These are phyloP conservation scores for Steinernema hermaphroditum DNA, from an alignment of 2,888 invertebrate genomes.

Conservation along the genomic window DNA sequence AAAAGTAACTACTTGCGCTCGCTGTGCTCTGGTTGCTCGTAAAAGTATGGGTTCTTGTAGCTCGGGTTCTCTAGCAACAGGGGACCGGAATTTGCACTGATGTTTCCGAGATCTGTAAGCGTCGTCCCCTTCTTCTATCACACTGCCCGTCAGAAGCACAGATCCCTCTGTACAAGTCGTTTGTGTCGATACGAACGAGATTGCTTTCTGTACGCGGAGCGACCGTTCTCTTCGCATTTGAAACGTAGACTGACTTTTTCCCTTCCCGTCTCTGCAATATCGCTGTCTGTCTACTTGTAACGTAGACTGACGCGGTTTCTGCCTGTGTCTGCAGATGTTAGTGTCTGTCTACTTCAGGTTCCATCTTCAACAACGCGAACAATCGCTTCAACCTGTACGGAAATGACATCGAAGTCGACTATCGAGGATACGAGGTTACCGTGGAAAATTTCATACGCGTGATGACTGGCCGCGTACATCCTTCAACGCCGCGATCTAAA, in stretches of 20 bases:
- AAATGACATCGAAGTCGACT: slow-evolving; percentile 87
- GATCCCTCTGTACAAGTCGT: neutral
- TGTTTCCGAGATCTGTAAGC: neutral
- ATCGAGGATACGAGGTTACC: slow-evolving; percentile 73
- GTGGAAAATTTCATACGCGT: slow-evolving; percentile 97
- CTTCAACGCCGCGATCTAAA: slow-evolving; percentile 91
- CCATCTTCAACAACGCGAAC: slow-evolving; percentile 95
- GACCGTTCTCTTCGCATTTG: neutral
- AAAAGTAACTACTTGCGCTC: slow-evolving; percentile 23
- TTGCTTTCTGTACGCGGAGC: slow-evolving; percentile 8
- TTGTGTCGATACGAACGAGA: slow-evolving; percentile 1
- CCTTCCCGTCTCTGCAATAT: no score
- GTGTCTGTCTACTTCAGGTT: slow-evolving; percentile 72
- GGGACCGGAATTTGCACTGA: no score
- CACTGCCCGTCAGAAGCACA: slow-evolving; percentile 32
- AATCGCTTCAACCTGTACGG: slow-evolving; percentile 98
- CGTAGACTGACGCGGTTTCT: neutral
- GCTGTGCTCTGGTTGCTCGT: neutral
- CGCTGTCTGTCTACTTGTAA: neutral
- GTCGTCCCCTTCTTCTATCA: slow-evolving; percentile 34
- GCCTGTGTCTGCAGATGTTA: neutral
- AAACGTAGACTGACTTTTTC: neutral
- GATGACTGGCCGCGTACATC: slow-evolving; percentile 86
- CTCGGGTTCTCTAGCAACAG: no score
- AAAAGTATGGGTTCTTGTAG: neutral